Conservation (phyloP, 2,113 vertebrate genomes). For the Geothlypis trichas region DNA sequence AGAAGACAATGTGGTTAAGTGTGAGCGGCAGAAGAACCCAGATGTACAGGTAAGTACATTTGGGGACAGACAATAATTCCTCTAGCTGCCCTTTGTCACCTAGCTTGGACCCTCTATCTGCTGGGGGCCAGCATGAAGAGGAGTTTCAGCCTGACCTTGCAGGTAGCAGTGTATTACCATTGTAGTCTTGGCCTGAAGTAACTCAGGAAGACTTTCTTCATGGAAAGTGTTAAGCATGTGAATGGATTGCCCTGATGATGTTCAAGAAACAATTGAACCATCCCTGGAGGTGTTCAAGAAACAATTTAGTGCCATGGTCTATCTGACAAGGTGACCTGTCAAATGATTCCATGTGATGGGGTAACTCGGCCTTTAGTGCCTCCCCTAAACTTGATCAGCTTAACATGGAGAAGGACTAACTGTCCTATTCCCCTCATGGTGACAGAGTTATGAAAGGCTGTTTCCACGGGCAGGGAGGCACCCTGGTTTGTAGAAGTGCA, state of each 20-base stretch:
- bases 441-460: fast-evolving
- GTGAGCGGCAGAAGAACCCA: constrained; percentile 67
- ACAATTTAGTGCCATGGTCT: background rate
- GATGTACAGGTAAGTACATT: constrained; percentile 75
- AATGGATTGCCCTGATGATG: background rate
- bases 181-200: background rate
- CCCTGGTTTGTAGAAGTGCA: too few species aligned
- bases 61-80: background rate
- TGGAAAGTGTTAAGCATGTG: background rate
- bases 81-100: background rate
- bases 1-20: constrained; percentile 56
- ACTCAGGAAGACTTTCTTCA: background rate
- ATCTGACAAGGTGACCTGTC: background rate
- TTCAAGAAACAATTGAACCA: background rate
- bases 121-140: background rate
- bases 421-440: background rate
- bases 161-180: background rate
- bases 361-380: background rate
- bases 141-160: background rate
- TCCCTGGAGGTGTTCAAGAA: background rate
- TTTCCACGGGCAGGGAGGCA: background rate
- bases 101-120: background rate
- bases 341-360: background rate
- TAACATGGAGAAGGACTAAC: background rate
- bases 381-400: background rate